phyloP scores from a whole-genome alignment of 2,113 vertebrate species.

The Taurulus bubalis region DNA sequence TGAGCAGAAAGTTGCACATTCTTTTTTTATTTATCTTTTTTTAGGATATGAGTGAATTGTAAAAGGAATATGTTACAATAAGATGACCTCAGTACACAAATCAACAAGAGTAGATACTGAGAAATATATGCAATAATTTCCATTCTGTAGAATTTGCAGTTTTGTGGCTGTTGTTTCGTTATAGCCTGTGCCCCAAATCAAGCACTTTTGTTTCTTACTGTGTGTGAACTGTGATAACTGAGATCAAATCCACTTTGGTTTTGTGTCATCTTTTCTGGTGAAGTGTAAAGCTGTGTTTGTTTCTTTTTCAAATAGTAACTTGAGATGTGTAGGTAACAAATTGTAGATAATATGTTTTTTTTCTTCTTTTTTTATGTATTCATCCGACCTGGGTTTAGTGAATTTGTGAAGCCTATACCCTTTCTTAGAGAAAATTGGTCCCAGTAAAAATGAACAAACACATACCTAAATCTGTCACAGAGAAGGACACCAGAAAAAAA shows the following conservation, averaged over 20 bases:
- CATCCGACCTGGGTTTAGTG: constrained; percentile 13
- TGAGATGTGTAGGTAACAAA: background rate
- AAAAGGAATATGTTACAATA: constrained; percentile 37
- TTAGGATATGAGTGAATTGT: constrained; percentile 17
- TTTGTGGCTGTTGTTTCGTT: constrained; percentile 31
- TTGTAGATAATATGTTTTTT: background rate
- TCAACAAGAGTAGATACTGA: constrained; percentile 43
- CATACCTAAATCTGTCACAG: background rate
- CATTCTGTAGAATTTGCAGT: constrained; percentile 41
- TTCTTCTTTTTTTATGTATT: constrained; percentile 1
- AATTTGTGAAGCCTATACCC: background rate
- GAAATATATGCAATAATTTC: constrained; percentile 69
- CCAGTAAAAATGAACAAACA: constrained; percentile 3
- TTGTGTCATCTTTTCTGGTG: constrained; percentile 45
- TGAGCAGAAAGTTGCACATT: constrained; percentile 59
- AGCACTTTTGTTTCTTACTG: constrained; percentile 62
- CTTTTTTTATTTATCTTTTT: constrained; percentile 25
- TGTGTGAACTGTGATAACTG: constrained; percentile 22
- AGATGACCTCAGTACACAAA: constrained; percentile 43
- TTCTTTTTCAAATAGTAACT: background rate
- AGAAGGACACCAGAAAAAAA: background rate
- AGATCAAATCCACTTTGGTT: constrained; percentile 49
- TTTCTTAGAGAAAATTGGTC: constrained; percentile 2
- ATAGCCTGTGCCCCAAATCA: constrained; percentile 41
- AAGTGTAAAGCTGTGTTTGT: constrained; percentile 7